Percentiles rank a stretch among this genome's conserved stretches.
These are phyloP conservation scores for Theretra japonica DNA, from an alignment of 2,888 invertebrate species.

Conservation along the genomic window DNA sequence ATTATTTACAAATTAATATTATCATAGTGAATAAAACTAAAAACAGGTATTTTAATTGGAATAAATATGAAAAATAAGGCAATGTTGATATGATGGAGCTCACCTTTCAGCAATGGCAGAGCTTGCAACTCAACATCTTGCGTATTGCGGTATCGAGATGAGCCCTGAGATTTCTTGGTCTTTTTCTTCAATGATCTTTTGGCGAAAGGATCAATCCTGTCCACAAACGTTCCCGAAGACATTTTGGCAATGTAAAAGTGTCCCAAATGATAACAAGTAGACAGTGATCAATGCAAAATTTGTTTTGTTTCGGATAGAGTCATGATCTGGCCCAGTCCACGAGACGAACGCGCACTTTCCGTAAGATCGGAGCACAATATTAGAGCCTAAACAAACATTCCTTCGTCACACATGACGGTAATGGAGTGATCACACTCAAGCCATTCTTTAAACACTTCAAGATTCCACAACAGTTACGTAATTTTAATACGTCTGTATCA, in stretches of 20 bases:
- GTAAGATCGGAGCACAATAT: slow-evolving; percentile 80
- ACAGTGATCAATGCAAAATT: slow-evolving; percentile 80
- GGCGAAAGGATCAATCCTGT: slow-evolving; percentile 99
- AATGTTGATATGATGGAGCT: slow-evolving; percentile 38
- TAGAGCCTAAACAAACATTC: slow-evolving; percentile 85
- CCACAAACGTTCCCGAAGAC: slow-evolving; percentile 96
- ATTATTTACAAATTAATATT: slow-evolving; percentile 18
- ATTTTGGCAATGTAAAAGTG: slow-evolving; percentile 84
- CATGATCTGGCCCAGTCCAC: slow-evolving; percentile 82
- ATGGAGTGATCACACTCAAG: slow-evolving; percentile 84
- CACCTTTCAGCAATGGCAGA: slow-evolving; percentile 98
- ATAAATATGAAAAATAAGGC: neutral
- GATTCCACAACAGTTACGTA: slow-evolving; percentile 85
- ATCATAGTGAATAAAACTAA: slow-evolving; percentile 13
- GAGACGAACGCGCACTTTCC: slow-evolving; percentile 80
- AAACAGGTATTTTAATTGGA: neutral
- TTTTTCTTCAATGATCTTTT: slow-evolving; percentile 99
- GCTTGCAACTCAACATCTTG: slow-evolving; percentile 98
- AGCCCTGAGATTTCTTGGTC: slow-evolving; percentile 99
- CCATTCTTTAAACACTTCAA: slow-evolving; percentile 83
- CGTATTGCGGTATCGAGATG: slow-evolving; percentile 98
- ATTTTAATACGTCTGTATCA: slow-evolving; percentile 81
- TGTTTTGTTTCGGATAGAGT: slow-evolving; percentile 81
- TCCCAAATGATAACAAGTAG: slow-evolving; percentile 81
- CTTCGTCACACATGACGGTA: slow-evolving; percentile 84